Base-by-base conservation (phyloP, 2,113 vertebrate genomes). In the Pithys albifrons region DNA sequence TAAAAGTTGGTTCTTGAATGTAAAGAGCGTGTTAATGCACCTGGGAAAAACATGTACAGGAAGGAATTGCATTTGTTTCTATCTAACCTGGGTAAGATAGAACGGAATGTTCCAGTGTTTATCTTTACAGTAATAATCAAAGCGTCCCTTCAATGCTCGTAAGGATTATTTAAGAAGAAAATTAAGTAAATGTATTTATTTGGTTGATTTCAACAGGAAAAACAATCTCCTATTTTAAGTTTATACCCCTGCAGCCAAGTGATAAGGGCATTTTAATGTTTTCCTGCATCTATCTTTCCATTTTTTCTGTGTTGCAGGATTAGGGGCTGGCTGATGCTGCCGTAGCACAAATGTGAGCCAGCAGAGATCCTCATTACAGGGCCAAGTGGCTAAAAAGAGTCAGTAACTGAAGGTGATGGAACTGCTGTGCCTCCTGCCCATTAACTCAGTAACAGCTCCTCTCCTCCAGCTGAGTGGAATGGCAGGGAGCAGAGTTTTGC, bases 311-410 rank as follows among this genome's bases (percentile, higher is more conserved):
- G 88, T 73, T 46, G 70, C 91, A 86, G 91, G 92, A 97, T 97
- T 95, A 97, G 94, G 80, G 88, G 78, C 91, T 86, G 86, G 93
- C 95, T 97, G 96, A 91, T 96, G 88, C 81, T 93, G 93, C 96
- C 0, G 19, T 82, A 95, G 80, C 8, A 10, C 89, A 93, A 96
- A 95, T 91, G 95, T 90, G 90, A 95, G 94, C 72, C 27, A 90
- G 95, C 33, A 85, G 86, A 90, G 94, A 89, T 95, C 59, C 91
- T 95, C 94, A 87, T 97, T 97, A 96, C 91, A 77, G 94, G 89
- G 81, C 62, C 8, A 94, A 97, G 96, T 96, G 94, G 95, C 90
- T 97, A 95, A 97, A 96, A 94, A 95, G 93, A 97, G 77, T 90
- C 88, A 69, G 94, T 95, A 89, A 82, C 73, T 71, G 91, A 90